phyloP scores from a whole-genome alignment of 2,797 vertebrate species.

The Bradypus variegatus region DNA sequence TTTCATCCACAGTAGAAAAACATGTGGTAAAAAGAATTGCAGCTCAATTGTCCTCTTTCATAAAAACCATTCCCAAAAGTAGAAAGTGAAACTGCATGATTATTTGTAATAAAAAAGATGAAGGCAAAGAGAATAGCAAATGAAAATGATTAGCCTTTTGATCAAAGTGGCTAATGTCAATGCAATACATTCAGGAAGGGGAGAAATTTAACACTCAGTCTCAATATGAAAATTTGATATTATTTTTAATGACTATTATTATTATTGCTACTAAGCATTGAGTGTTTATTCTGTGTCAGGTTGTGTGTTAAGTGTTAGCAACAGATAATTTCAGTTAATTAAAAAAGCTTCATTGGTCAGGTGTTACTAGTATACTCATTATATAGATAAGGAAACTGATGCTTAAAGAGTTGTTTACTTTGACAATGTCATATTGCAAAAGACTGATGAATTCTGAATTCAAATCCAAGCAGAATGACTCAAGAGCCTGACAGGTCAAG shows the following conservation, averaged over 20 bases:
- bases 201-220: neutral
- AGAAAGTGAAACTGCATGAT: slow-evolving; percentile 33
- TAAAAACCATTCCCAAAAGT: slow-evolving; percentile 30
- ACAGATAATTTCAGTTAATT: neutral
- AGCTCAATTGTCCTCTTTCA: slow-evolving; percentile 37
- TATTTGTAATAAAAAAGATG: slow-evolving; percentile 28
- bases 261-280: neutral
- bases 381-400: neutral
- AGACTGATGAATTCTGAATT: neutral
- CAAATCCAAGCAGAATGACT: neutral
- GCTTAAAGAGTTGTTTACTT: neutral
- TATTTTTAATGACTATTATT: neutral
- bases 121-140: slow-evolving; percentile 19
- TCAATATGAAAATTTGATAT: neutral
- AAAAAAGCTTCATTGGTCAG: neutral
- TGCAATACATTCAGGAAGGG: neutral
- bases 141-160: neutral
- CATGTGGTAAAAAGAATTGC: slow-evolving; percentile 33
- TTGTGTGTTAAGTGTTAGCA: neutral
- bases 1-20: slow-evolving; percentile 52
- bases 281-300: neutral
- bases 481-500: neutral
- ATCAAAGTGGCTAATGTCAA: neutral
- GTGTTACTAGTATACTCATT: neutral
- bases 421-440: neutral